Evolutionary conservation across 2,888 invertebrate genomes (phyloP).

Genomic region (Fissipunctia ypsillon): DNA sequence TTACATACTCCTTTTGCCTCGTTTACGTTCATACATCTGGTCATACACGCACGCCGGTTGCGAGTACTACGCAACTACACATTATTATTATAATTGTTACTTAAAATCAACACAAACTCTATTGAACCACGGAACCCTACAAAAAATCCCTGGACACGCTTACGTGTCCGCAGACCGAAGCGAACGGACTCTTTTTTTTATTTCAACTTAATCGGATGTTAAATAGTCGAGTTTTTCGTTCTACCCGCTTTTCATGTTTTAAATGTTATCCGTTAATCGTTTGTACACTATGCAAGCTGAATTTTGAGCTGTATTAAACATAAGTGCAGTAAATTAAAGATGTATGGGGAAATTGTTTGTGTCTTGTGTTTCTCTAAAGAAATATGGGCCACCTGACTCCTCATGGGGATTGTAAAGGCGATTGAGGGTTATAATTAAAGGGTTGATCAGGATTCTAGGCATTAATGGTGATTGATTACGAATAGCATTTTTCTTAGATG

Average conservation of each 20-base stretch:
- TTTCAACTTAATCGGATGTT: slow-evolving; percentile 69
- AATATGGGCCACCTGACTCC: neutral
- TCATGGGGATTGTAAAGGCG: neutral
- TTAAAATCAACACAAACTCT: neutral
- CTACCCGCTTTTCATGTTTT: slow-evolving; percentile 47
- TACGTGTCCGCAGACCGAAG: slow-evolving; percentile 40
- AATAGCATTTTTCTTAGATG: neutral
- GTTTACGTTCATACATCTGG: no score
- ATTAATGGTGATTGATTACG: neutral
- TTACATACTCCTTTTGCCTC: no score
- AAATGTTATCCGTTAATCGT: slow-evolving; percentile 59
- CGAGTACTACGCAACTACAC: no score
- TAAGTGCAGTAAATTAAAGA: neutral
- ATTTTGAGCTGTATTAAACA: slow-evolving; percentile 29
- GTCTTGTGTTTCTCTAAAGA: neutral
- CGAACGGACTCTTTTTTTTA: slow-evolving; percentile 52
- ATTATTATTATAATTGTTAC: neutral
- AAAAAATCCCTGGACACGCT: slow-evolving; percentile 22
- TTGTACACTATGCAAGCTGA: slow-evolving; percentile 22
- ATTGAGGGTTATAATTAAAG: neutral
- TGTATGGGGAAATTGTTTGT: neutral
- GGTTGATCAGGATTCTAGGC: neutral
- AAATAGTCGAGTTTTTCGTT: slow-evolving; percentile 56
- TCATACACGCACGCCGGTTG: no score
- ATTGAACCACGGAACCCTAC: slow-evolving; percentile 33